Evolutionary conservation across 2,113 vertebrate genomes (phyloP), one percentile per base, ranked within the genome.

Genomic region (Gallinago media): DNA sequence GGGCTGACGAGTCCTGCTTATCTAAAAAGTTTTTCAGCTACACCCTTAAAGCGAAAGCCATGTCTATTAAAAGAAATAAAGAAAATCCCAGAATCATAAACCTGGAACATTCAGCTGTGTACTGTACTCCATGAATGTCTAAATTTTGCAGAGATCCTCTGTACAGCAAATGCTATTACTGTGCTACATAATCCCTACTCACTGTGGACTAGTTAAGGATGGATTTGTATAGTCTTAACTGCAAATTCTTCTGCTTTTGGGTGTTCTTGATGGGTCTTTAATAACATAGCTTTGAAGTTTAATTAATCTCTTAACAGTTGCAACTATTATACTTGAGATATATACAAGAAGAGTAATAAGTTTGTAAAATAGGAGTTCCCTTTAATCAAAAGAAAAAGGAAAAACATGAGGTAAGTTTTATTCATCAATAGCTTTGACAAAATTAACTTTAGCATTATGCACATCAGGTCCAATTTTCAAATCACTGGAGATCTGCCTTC

Each of bases 1-100:
- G 90, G 94, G 87, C 80, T 81, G 80, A 76, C 84, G 77, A 87
- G 62, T 70, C 54, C 86, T 91, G 83, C 95, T 96, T 97, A 97
- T 97, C 96, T 94, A 85, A 84, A 96, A 72, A 0, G 3, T 81
- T 76, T 91, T 92, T 65, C 71, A 94, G 94, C 88, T 96, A 96
- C 95, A 40, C 92, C 95, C 95, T 94, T 94, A 61, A 78, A 92
- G 86, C 68, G 88, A 94, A 93, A 95, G 52, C 75, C 72, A 63
- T 61, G 56, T 84, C 94, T 96, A 94, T 95, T 94, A 94, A 96
- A 96, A 95, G 96, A 94, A 96, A 95, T 71, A n/a, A 36, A 95
- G 65, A 94, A 86, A 95, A 89, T 52, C 72, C 82, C 80, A 77
- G 78, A 91, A 86, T 85, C 88, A 62, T 32, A 94, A 75, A 84